Conservation (phyloP, 2,797 vertebrate species). For the Aldrovandia affinis region DNA sequence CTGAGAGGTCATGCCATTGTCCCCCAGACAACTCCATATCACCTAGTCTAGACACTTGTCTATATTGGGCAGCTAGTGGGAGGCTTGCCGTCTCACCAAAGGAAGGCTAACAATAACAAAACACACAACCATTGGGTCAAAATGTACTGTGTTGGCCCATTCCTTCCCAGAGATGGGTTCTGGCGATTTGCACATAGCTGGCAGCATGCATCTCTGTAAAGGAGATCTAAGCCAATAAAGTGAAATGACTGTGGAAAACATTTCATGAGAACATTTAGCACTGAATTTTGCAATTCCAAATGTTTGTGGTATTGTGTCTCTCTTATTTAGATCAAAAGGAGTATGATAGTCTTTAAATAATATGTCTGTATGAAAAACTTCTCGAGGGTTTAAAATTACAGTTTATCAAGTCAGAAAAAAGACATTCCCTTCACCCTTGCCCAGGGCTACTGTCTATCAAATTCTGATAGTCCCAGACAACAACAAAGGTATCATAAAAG, state of each 20-base stretch:
- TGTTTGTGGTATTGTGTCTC: slow-evolving; percentile 16
- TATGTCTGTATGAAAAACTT: slow-evolving; percentile 1
- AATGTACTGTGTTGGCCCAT: slow-evolving; percentile 26
- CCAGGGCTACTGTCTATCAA: slow-evolving; percentile 12
- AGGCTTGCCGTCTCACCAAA: slow-evolving; percentile 22
- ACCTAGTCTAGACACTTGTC: slow-evolving; percentile 27
- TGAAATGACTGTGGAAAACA: slow-evolving; percentile 4
- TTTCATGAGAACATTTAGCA: slow-evolving; percentile 22
- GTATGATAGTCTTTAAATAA: slow-evolving; percentile 10
- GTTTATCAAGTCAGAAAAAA: slow-evolving; percentile 2
- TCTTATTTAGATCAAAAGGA: slow-evolving; percentile 12
- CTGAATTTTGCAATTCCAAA: slow-evolving; percentile 4
- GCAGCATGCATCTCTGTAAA: background rate
- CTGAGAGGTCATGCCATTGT: slow-evolving; percentile 16
- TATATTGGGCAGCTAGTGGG: slow-evolving; percentile 27
- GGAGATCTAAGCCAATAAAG: slow-evolving; percentile 5
- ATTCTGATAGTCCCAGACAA: slow-evolving; percentile 9
- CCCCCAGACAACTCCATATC: slow-evolving; percentile 17
- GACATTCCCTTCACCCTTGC: background rate
- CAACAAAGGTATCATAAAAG: slow-evolving; percentile 10
- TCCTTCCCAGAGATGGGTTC: slow-evolving; percentile 19
- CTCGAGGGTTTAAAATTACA: slow-evolving; percentile 20
- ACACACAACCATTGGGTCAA: slow-evolving; percentile 28
- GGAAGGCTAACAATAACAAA: slow-evolving; percentile 21
- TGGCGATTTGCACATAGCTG: slow-evolving; percentile 22